Conservation (phyloP, 2,797 vertebrate species). For the Hephaestus fuliginosus region DNA sequence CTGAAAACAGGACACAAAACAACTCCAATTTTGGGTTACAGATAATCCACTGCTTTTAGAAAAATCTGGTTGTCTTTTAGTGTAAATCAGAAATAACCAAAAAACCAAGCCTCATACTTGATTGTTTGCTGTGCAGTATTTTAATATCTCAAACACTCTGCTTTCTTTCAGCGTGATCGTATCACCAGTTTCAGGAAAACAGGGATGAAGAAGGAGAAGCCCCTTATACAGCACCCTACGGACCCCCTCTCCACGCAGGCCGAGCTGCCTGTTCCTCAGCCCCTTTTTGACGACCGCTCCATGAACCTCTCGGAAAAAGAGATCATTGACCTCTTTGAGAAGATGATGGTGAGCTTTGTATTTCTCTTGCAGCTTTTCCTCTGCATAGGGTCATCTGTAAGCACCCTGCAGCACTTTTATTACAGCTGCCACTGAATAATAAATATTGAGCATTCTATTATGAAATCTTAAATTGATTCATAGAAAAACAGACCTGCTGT, state of each 20-base stretch:
- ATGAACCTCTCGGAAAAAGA: slow-evolving; percentile 98
- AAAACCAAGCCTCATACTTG: neutral
- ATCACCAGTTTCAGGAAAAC: slow-evolving; percentile 97
- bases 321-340: slow-evolving; percentile 98
- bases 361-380: slow-evolving; percentile 20
- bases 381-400: neutral
- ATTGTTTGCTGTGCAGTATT: slow-evolving; percentile 4
- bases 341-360: slow-evolving; percentile 96
- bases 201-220: slow-evolving; percentile 94
- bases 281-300: slow-evolving; percentile 93
- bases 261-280: slow-evolving; percentile 93
- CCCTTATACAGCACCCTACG: slow-evolving; percentile 94
- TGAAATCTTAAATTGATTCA: slow-evolving; percentile 24
- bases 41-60: neutral
- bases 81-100: slow-evolving; percentile 9
- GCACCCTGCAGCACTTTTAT: slow-evolving; percentile 21
- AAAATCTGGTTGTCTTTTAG: neutral
- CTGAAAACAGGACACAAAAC: slow-evolving; percentile 12
- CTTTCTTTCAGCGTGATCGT: slow-evolving; percentile 92
- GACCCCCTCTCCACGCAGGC: slow-evolving; percentile 88
- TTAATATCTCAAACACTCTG: slow-evolving; percentile 48
- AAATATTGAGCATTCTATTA: slow-evolving; percentile 13
- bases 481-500: slow-evolving; percentile 8
- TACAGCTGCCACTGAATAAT: slow-evolving; percentile 21
- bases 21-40: neutral